Base-by-base conservation (phyloP, 2,888 invertebrate genomes). In the Ormyrus labotus region DNA sequence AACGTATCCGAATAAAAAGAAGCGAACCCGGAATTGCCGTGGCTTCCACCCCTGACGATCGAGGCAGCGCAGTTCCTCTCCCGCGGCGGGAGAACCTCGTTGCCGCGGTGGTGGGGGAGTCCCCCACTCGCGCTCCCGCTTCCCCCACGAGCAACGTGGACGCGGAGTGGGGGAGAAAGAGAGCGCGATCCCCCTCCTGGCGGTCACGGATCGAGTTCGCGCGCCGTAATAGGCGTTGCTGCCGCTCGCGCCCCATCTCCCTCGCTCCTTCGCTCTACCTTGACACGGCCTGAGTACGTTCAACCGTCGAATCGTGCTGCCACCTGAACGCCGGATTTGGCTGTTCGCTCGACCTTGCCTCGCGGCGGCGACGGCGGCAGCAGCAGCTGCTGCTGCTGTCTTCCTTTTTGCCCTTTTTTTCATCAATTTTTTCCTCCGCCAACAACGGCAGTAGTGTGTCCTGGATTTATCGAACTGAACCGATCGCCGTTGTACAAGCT, bases 291-390 rank as follows among this genome's bases (percentile, higher is more conserved):
- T 83, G 83, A 83, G 83, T 83, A 73, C 80, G 80, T 83, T 82
- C 83, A 76, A 84, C 80, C 84, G 82, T 87, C 86, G 88, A 88
- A 85, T 86, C 81, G 90, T 90, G 90, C 90, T 90, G 90, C 90
- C 90, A 90, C 88, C 90, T 90, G 87, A 85, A 85, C 86, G 83
- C 55, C 70, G 67, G 57, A n/a, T 72, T 76, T 68, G 48, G 75
- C 82, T 80, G 80, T 83, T 83, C 83, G 78, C 79, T 84, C 82
- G 82, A 82, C 74, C 84, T 83, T 81, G 81, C 53, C 75, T 50
- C 78, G 68, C 57, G 53, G 19, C 68, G 19, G 53, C 58, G 19
- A 47, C 58, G 55, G n/a, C 50, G 34, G 34, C 47, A 11, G 11
- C 73, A 58, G 64, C 47, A 11, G 11, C 73, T 48, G 64, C 68